These are phyloP conservation scores for Salticus scenicus DNA, from an alignment of 2,888 invertebrate genomes.

Conservation along the genomic window DNA sequence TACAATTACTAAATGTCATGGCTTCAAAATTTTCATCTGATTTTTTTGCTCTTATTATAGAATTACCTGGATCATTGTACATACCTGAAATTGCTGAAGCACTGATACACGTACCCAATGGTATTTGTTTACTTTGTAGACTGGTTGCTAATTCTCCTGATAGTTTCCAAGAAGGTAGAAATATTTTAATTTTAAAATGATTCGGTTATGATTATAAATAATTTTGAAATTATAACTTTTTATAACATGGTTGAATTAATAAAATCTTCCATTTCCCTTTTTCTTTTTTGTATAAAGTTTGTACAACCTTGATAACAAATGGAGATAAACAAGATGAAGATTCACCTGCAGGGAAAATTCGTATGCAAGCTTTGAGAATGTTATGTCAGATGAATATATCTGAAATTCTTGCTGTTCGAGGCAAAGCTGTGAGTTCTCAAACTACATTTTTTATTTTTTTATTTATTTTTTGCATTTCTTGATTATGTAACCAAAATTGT, in stretches of 20 bases:
- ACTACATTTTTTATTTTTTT: background rate
- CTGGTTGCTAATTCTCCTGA: conserved; percentile 96
- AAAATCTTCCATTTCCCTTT: no score
- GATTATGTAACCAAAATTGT: no score
- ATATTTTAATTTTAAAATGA: background rate
- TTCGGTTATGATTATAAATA: background rate
- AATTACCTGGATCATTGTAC: conserved; percentile 89
- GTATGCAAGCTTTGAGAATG: conserved; percentile 84
- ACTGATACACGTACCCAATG: conserved; percentile 90
- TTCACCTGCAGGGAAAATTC: conserved; percentile 84
- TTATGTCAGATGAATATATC: conserved; percentile 93
- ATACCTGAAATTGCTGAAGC: conserved; percentile 88
- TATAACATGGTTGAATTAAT: no score
- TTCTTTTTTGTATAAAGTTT: conserved; percentile 82
- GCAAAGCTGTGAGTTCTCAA: conserved; percentile 83
- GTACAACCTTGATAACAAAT: conserved; percentile 87
- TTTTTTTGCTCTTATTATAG: conserved; percentile 77
- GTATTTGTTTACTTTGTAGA: conserved; percentile 90
- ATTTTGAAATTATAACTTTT: no score
- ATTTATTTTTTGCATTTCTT: background rate
- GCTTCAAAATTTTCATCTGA: no score
- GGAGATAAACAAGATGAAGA: conserved; percentile 94
- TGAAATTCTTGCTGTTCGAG: conserved; percentile 87
- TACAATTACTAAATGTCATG: no score
- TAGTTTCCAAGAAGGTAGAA: conserved; percentile 87